Evolutionary conservation across 2,888 invertebrate genomes (phyloP).

Genomic region (Orthosia incerta): DNA sequence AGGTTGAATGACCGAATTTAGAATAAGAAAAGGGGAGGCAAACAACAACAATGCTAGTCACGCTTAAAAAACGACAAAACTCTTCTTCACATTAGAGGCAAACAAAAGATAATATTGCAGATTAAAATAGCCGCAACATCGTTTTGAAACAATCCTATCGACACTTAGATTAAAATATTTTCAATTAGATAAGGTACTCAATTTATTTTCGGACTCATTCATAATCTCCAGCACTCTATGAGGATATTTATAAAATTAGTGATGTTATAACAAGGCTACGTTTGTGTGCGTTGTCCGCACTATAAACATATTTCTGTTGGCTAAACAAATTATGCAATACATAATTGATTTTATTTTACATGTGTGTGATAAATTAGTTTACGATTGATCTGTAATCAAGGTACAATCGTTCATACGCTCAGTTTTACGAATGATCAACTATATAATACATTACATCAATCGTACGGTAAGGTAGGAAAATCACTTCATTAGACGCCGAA

Average conservation of each 20-base stretch:
- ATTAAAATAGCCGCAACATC: constrained; percentile 12
- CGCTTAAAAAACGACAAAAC: not conserved
- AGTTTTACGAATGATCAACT: constrained; percentile 14
- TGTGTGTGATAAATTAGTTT: too few relatives aligned
- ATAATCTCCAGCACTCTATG: constrained; percentile 4
- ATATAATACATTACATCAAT: constrained; percentile 20
- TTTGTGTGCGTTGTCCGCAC: constrained; percentile 23
- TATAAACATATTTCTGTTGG: constrained; percentile 34
- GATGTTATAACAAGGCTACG: constrained; percentile 13
- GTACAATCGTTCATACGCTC: constrained; percentile 1
- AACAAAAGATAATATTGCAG: constrained; percentile 1
- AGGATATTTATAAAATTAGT: constrained; percentile 42
- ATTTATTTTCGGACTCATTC: constrained; percentile 32
- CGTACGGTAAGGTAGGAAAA: constrained; percentile 2
- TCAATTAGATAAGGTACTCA: constrained; percentile 14
- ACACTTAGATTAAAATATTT: constrained; percentile 5
- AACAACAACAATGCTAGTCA: not conserved
- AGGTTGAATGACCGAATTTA: not conserved
- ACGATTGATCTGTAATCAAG: constrained; percentile 9
- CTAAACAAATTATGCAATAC: constrained; percentile 51
- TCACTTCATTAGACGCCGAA: constrained; percentile 13
- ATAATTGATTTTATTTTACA: constrained; percentile 34
- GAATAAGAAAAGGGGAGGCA: not conserved
- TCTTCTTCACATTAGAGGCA: not conserved
- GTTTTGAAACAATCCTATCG: constrained; percentile 3